A percentile compares a stretch with the other conserved stretches of the same genome.
These are phyloP conservation scores for Oxyteleia sp. DNA, from an alignment of 2,888 invertebrate genomes.

Conservation along the genomic window DNA sequence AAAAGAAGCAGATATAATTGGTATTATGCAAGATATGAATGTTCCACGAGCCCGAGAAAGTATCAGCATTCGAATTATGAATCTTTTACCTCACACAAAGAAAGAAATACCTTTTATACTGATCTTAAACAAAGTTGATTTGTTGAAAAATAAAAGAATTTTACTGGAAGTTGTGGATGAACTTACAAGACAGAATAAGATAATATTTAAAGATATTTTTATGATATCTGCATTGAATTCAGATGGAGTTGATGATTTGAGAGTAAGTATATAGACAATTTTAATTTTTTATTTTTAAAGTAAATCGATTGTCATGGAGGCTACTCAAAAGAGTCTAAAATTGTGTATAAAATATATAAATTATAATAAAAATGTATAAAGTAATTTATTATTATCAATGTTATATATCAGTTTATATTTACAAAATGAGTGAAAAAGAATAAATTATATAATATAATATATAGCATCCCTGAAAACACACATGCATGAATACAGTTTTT, in stretches of 20 bases:
- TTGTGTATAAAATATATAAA: too few species aligned
- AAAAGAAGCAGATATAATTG: conserved; percentile 93
- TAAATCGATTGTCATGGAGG: too few species aligned
- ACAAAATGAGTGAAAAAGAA: too few species aligned
- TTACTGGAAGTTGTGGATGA: conserved; percentile 92
- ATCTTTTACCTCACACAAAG: conserved; percentile 89
- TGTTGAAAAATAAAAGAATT: conserved; percentile 90
- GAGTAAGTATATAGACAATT: too few species aligned
- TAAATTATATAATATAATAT: too few species aligned
- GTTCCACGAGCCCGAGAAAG: conserved; percentile 91
- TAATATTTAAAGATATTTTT: conserved; percentile 95
- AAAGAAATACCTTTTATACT: conserved; percentile 91
- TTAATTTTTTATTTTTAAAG: too few species aligned
- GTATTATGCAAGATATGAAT: conserved; percentile 95
- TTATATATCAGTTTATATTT: too few species aligned
- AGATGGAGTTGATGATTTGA: conserved; percentile 92
- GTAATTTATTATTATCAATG: too few species aligned
- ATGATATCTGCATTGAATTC: conserved; percentile 95
- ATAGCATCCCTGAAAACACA: too few species aligned
- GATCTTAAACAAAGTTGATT: conserved; percentile 95
- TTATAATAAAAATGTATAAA: too few species aligned
- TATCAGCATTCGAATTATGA: conserved; percentile 91
- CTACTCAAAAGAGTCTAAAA: too few species aligned
- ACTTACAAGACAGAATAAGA: conserved; percentile 91
- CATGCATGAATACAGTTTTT: too few species aligned